These are phyloP conservation scores for Flexamia atlantica DNA, from an alignment of 2,888 invertebrate species.

Conservation along the genomic window DNA sequence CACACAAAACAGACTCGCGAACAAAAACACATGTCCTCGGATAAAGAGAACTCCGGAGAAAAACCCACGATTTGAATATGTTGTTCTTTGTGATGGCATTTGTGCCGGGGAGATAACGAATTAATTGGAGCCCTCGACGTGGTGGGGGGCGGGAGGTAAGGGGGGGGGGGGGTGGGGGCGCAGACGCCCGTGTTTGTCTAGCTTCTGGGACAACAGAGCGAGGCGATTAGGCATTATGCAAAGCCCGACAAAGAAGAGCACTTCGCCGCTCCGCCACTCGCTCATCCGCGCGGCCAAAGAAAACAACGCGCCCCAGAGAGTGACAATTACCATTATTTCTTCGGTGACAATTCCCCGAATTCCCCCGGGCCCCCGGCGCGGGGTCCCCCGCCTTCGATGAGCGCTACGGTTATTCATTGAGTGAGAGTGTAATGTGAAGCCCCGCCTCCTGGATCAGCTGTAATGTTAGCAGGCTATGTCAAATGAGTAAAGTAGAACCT, in stretches of 20 bases:
- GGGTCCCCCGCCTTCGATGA: no score
- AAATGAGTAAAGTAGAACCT: no score
- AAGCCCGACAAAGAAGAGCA: conserved; percentile 62
- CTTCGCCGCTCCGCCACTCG: conserved; percentile 52
- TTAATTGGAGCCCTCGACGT: conserved; percentile 56
- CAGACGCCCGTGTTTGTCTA: conserved; percentile 45
- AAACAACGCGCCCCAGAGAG: conserved; percentile 36
- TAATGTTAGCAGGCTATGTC: no score
- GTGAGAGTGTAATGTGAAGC: no score
- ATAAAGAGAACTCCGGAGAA: conserved; percentile 12
- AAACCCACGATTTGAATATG: conserved; percentile 50
- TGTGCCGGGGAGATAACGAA: conserved; percentile 43
- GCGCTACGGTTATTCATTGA: no score
- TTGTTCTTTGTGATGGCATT: conserved; percentile 55
- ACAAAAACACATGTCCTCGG: conserved; percentile 35
- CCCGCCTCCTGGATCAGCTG: no score
- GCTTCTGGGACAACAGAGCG: conserved; percentile 55
- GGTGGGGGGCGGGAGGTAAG: conserved; percentile 58
- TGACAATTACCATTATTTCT: conserved; percentile 60
- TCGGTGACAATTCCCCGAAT: conserved; percentile 58
- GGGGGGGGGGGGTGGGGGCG: neutral
- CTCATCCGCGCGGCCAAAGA: conserved; percentile 59
- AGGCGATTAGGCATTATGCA: conserved; percentile 59
- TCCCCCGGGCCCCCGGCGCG: no score
- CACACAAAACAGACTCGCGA: neutral